Evolutionary conservation across 2,888 invertebrate species (phyloP), one percentile per base, ranked within the genome.

Genomic region (Augiades crinisus): DNA sequence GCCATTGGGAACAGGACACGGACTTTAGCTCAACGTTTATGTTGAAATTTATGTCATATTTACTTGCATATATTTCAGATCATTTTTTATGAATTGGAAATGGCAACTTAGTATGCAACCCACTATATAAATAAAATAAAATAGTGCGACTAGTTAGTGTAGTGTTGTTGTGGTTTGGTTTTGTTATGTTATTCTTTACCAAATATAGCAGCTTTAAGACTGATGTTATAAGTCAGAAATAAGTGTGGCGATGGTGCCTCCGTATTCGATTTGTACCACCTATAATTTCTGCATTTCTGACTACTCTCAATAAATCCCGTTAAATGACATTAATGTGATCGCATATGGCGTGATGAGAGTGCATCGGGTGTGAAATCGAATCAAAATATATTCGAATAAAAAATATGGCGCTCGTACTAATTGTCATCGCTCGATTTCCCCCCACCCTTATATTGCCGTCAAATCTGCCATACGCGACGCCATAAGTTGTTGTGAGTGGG

Each of bases 321-420:
- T 27, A 27, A 27, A 10, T 27, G 27, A 27, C 17, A 14, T 17
- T 27, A 46, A 37, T 24, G 16, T 24, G 13, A 37, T 10, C 12
- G 12, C 47, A 47, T 47, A 37, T 47, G 47, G 38, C 31, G 12
- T 27, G 37, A 21, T 13, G 12, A 10, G 21, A 7, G 19, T 22
- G 46, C 46, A 36, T 27, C 31, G 47, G 12, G 31, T 57, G 64
- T 61, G 63, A 62, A 60, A 63, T 62, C 38, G 14, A 47, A 47
- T 47, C 47, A 47, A 33, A 47, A 47, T 47, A 47, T 47, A 40
- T 47, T 40, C 21, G 38, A 47, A 47, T 47, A 47, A 22, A 47
- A 47, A 47, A 40, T 47, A 47, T 33, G 47, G 38, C 47, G 21
- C 3, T 54, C 37, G 46, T 50, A 49, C 45, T 38, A 38, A 38